phyloP scores from a whole-genome alignment of 2,113 vertebrate species.

The Pteruthius melanotis region DNA sequence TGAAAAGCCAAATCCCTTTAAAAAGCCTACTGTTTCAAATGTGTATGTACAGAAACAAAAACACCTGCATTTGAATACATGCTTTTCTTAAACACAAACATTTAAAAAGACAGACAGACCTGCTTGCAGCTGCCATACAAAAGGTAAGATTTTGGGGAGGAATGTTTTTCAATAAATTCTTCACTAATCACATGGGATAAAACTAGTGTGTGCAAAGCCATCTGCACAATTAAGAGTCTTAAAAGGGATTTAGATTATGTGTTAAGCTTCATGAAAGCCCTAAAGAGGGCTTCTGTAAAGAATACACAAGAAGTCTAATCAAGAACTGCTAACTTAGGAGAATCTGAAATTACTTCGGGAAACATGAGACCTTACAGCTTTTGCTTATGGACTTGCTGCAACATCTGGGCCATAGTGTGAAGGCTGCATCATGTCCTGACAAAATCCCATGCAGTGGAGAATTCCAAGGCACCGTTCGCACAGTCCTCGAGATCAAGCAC shows the following conservation, averaged over 20 bases:
- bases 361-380: neutral
- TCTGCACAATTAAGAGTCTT: constrained; percentile 31
- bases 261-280: constrained; percentile 8
- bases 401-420: neutral
- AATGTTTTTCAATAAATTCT: neutral
- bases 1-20: neutral
- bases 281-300: neutral
- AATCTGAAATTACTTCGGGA: neutral
- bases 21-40: neutral
- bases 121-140: neutral
- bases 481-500: neutral
- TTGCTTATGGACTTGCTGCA: neutral
- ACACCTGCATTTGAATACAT: neutral
- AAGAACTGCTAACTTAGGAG: neutral
- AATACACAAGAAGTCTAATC: neutral
- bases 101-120: neutral
- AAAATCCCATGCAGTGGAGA: neutral
- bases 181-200: neutral
- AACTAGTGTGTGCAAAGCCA: constrained; percentile 19
- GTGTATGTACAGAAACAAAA: neutral
- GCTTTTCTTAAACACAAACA: neutral
- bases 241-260: constrained; percentile 36
- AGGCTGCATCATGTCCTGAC: neutral
- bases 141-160: neutral
- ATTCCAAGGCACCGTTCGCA: neutral